Evolutionary conservation across 2,113 vertebrate species (phyloP), one percentile per base, ranked within the genome.

Genomic region (Gallinago undulata): DNA sequence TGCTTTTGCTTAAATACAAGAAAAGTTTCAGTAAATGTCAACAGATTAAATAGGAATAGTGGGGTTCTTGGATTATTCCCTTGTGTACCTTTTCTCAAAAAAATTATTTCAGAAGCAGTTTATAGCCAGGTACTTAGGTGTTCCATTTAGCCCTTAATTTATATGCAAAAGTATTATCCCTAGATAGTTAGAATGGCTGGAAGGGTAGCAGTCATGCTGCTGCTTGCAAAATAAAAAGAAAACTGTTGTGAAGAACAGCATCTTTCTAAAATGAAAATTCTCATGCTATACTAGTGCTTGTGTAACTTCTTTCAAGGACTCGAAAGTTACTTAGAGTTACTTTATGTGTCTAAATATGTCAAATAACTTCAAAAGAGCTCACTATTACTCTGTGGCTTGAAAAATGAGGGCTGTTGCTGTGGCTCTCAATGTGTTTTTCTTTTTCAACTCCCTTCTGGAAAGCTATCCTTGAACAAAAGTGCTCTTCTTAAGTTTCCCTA

Each of bases 401-500:
- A 81, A 88, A 67, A 43, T 51, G 59, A 69, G 64, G 50, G 77
- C 25, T 89, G 73, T 84, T 78, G 64, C 69, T 75, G 33, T 81
- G 70, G 55, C 43, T 80, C 50, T 73, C 57, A 57, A 53, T 8
- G 4, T 59, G 70, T 11, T 76, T 62, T 90, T 64, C 19, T 66
- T 85, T 84, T 94, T 80, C 60, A 60, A 37, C 21, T 95, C 47
- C 13, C 37, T 90, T 82, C 83, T 91, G 59, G 56, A 96, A 92
- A 93, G 59, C 53, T 95, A 45, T 97, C 33, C 33, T 78, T 69
- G 70, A 83, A 62, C 74, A n/a, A 57, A 92, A 95, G 67, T 85
- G 74, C 90, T 92, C 43, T 45, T 93, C 77, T 93, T 84, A 55
- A 80, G 87, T 81, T 60, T 88, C 62, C 92, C 87, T 96, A 2